Conservation (phyloP, 1,140 invertebrate genomes). For the Megalopta genalis region DNA sequence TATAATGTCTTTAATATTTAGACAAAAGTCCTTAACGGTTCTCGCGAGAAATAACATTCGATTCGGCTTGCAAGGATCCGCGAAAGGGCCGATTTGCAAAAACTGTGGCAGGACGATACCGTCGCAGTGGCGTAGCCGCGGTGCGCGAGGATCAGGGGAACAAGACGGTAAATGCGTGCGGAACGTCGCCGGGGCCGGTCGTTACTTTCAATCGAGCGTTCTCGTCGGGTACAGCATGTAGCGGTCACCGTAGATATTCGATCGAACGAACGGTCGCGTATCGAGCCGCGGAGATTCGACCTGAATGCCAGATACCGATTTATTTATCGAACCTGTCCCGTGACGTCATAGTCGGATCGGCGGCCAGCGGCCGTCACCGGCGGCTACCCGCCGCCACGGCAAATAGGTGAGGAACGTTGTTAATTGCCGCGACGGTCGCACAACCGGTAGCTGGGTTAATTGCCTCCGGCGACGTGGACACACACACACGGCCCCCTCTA, state of each 20-base stretch:
- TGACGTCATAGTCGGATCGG: slow-evolving; percentile 45
- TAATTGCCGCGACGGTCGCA: slow-evolving; percentile 63
- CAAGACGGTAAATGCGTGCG: slow-evolving; percentile 69
- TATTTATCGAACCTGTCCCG: slow-evolving; percentile 29
- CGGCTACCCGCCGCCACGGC: slow-evolving; percentile 18
- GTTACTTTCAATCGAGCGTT: slow-evolving; percentile 73
- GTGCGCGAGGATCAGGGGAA: slow-evolving; percentile 39
- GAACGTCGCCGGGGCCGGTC: slow-evolving; percentile 57
- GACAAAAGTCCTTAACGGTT: too few relatives aligned
- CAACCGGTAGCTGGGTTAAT: slow-evolving; percentile 60
- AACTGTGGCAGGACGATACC: too few relatives aligned
- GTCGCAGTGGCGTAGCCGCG: neutral
- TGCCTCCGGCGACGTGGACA: slow-evolving; percentile 38
- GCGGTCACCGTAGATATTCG: slow-evolving; percentile 11
- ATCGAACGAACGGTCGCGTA: slow-evolving; percentile 54
- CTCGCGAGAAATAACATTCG: too few relatives aligned
- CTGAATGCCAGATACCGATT: slow-evolving; percentile 59
- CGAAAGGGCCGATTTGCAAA: too few relatives aligned
- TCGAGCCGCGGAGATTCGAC: slow-evolving; percentile 53
- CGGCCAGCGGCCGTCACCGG: slow-evolving; percentile 8
- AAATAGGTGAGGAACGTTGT: slow-evolving; percentile 52
- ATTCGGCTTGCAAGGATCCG: too few relatives aligned
- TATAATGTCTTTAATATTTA: too few relatives aligned
- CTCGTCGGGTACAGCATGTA: slow-evolving; percentile 24
- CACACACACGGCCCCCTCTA: slow-evolving; percentile 23